phyloP scores from a whole-genome alignment of 1,140 invertebrate species.

The Lethrus apterus region DNA sequence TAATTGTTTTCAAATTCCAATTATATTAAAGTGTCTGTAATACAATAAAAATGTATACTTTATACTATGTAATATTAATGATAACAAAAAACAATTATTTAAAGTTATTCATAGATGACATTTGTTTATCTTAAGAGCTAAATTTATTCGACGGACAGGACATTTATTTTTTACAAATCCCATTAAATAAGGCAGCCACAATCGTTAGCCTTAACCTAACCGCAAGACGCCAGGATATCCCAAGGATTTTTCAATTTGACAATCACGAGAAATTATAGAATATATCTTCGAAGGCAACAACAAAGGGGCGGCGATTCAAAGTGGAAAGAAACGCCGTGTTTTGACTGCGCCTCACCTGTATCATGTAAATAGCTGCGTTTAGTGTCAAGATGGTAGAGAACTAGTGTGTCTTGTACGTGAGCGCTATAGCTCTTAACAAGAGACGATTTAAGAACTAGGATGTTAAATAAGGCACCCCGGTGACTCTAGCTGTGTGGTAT shows the following conservation, averaged over 20 bases:
- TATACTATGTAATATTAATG: too few species aligned
- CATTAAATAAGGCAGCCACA: background rate
- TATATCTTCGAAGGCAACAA: constrained; percentile 16
- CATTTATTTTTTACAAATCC: background rate
- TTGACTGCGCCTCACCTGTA: constrained; percentile 20
- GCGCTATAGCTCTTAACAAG: constrained; percentile 14
- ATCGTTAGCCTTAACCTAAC: constrained; percentile 6
- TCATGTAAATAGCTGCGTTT: constrained; percentile 22
- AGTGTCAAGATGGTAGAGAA: constrained; percentile 17
- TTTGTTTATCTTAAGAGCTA: background rate
- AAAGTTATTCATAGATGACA: too few species aligned
- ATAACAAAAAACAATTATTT: too few species aligned
- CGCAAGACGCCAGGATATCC: constrained; percentile 2
- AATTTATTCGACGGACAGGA: background rate
- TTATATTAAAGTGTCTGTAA: too few species aligned
- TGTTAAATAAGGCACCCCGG: constrained; percentile 11
- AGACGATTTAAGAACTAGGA: constrained; percentile 3
- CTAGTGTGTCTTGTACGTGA: background rate
- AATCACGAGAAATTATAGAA: constrained; percentile 18
- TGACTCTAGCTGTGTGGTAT: constrained; percentile 20
- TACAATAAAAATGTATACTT: too few species aligned
- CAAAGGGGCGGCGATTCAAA: constrained; percentile 19
- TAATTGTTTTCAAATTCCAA: too few species aligned
- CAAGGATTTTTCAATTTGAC: constrained; percentile 1
- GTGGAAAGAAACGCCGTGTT: constrained; percentile 15